Percentiles rank a stretch among this genome's conserved stretches.
phyloP scores from a whole-genome alignment of 2,113 vertebrate genomes.

The Ameiurus melas region DNA sequence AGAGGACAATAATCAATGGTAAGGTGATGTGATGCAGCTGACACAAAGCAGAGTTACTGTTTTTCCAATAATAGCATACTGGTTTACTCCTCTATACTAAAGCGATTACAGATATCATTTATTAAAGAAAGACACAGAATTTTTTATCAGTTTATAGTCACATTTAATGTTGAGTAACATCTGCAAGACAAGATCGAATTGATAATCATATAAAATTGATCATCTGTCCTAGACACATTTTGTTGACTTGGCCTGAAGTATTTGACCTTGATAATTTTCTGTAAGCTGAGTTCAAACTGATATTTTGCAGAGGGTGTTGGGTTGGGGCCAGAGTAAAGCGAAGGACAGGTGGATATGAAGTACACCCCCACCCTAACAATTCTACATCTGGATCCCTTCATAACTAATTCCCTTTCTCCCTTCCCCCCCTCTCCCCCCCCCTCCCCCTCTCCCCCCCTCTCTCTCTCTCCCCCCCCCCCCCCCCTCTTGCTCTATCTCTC shows the following conservation, averaged over 20 bases:
- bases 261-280: conserved; percentile 2
- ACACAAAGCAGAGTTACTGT: no score
- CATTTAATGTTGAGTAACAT: background rate
- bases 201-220: no score
- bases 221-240: no score
- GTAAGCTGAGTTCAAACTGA: background rate
- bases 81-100: background rate
- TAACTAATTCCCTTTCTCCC: conserved; percentile 31
- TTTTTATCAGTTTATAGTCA: background rate
- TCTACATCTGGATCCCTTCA: conserved; percentile 52
- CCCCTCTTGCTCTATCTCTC: conserved; percentile 1
- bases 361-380: conserved; percentile 43
- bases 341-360: conserved; percentile 41
- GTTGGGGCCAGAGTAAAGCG: no score
- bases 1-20: background rate
- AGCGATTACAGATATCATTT: background rate
- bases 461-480: conserved; percentile 23
- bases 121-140: background rate
- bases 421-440: conserved; percentile 7
- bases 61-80: background rate
- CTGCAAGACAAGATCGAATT: background rate
- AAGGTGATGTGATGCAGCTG: background rate
- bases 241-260: no score
- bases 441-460: background rate
- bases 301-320: conserved; percentile 38